Evolutionary conservation across 2,113 vertebrate species (phyloP).

Genomic region (Spermophilus dauricus): DNA sequence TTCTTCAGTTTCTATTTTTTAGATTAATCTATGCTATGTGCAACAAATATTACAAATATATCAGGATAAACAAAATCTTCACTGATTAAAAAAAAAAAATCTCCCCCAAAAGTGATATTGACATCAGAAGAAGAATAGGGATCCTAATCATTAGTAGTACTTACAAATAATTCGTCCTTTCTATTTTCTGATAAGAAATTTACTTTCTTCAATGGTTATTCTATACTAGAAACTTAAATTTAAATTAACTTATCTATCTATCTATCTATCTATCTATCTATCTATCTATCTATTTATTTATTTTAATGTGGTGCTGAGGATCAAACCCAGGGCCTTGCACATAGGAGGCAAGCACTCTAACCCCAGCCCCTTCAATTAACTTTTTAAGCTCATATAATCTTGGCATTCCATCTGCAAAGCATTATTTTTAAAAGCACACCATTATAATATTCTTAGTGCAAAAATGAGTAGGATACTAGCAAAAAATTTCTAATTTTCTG

Average conservation of each 20-base stretch:
- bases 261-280: no score
- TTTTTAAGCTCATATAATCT: constrained; percentile 27
- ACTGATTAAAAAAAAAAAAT: constrained; percentile 51
- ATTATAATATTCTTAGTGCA: neutral
- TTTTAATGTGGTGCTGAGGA: no score
- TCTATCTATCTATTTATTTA: no score
- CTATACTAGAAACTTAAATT: constrained; percentile 45
- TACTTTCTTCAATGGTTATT: constrained; percentile 48
- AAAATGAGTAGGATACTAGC: neutral
- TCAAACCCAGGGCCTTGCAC: no score
- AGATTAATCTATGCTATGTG: constrained; percentile 61
- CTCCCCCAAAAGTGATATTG: constrained; percentile 40
- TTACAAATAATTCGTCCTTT: constrained; percentile 48
- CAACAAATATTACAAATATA: constrained; percentile 67
- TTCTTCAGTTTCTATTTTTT: constrained; percentile 57
- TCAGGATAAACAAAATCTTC: constrained; percentile 62
- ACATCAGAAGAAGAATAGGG: constrained; percentile 46
- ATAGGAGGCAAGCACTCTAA: no score
- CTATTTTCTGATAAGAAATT: constrained; percentile 49
- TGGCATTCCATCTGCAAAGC: neutral
- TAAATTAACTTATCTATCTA: constrained; percentile 20
- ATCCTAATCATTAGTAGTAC: constrained; percentile 40
- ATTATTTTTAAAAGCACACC: constrained; percentile 24
- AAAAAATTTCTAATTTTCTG: constrained; percentile 47
- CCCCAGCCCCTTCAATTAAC: neutral